These are phyloP conservation scores for Trachops cirrhosus DNA, from an alignment of 2,797 vertebrate genomes.

Conservation along the genomic window DNA sequence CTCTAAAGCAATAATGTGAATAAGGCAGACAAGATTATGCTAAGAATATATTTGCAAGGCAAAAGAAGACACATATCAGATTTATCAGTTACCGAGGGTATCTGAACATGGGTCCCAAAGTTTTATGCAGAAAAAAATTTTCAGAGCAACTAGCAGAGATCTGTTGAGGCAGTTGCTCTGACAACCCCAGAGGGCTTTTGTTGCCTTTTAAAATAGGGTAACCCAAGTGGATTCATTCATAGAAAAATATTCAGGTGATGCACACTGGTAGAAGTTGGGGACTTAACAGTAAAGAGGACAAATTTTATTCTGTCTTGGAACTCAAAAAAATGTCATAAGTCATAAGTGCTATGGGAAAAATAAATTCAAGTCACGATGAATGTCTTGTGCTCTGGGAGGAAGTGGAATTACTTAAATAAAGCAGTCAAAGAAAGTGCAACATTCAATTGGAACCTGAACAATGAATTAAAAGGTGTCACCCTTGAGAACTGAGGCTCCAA, in stretches of 20 bases:
- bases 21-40: background rate
- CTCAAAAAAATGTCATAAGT: background rate
- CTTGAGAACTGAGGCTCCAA: background rate
- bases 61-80: background rate
- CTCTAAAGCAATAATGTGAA: slow-evolving; percentile 7
- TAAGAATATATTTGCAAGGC: background rate
- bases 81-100: background rate
- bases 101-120: background rate
- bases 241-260: background rate
- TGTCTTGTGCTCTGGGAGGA: background rate
- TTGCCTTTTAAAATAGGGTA: background rate
- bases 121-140: background rate
- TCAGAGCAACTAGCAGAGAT: background rate
- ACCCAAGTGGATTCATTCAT: background rate
- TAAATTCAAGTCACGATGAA: background rate
- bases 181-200: background rate
- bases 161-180: background rate
- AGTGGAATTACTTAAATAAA: background rate
- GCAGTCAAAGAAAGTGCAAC: background rate
- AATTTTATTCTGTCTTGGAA: background rate
- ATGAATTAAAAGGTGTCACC: background rate
- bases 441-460: background rate
- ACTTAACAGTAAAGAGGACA: background rate
- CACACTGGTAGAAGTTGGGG: background rate
- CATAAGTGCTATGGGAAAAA: background rate